A percentile compares a stretch with the other conserved stretches of the same genome.
Evolutionary conservation across 2,797 vertebrate genomes (phyloP).

Genomic region (Delichon dasypus): DNA sequence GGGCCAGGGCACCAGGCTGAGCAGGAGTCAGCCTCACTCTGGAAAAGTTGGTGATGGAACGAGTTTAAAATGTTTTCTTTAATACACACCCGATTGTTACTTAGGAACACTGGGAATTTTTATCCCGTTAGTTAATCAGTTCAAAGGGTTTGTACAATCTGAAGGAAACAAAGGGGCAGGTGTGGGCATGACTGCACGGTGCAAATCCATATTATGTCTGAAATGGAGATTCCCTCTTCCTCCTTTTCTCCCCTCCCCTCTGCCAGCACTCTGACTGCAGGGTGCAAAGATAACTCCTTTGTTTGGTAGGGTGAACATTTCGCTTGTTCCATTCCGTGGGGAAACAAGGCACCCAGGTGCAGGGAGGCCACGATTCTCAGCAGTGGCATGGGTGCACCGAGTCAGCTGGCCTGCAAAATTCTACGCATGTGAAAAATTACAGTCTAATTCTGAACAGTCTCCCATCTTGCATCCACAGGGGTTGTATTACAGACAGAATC

Average conservation of each 20-base stretch:
- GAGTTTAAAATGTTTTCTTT: not conserved
- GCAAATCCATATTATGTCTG: not conserved
- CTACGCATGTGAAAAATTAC: not conserved
- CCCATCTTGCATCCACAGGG: not conserved
- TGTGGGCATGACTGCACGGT: not conserved
- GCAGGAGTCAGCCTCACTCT: not conserved
- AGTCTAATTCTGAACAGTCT: not conserved
- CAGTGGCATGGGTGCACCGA: not conserved
- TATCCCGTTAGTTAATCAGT: not conserved
- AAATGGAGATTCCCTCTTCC: not conserved
- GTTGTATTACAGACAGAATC: not conserved
- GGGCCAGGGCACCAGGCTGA: not conserved
- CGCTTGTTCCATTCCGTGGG: not conserved
- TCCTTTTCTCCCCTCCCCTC: not conserved
- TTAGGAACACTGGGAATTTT: not conserved
- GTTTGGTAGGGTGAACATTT: not conserved
- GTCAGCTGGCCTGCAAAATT: not conserved
- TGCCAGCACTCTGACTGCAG: not conserved
- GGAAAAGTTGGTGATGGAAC: not conserved
- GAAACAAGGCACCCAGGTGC: not conserved
- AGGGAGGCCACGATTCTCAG: not conserved
- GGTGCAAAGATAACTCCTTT: not conserved
- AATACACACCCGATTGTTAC: not conserved
- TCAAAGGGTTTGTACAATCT: not conserved
- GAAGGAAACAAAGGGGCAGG: conserved; percentile 12